These are phyloP conservation scores for Alca torda DNA, from an alignment of 2,797 vertebrate genomes.

Conservation along the genomic window DNA sequence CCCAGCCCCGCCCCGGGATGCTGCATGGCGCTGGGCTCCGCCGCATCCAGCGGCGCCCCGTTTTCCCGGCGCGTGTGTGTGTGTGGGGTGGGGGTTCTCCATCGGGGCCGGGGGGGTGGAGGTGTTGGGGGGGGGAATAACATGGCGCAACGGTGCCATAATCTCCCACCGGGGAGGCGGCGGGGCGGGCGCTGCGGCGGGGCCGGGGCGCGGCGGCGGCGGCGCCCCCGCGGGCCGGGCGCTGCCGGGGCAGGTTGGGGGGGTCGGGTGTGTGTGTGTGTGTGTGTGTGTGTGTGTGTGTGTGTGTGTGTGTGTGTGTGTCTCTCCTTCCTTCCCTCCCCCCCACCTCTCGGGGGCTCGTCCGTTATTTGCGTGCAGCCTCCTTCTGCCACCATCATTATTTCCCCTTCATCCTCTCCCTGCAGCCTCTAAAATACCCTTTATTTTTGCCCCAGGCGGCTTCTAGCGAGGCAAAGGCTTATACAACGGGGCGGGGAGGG, in stretches of 20 bases:
- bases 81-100: too few relatives aligned
- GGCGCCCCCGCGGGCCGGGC: not conserved
- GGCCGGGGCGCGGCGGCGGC: not conserved
- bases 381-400: not conserved
- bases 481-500: conserved; percentile 10
- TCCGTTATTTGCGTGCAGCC: not conserved
- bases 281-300: too few relatives aligned
- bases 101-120: not conserved
- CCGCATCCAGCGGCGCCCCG: not conserved
- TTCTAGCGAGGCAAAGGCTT: conserved; percentile 17
- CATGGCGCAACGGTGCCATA: conserved; percentile 62
- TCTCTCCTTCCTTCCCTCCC: too few relatives aligned
- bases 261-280: not conserved
- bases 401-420: not conserved
- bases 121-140: conserved; percentile 17
- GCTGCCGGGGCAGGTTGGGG: not conserved
- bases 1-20: not conserved
- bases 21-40: not conserved
- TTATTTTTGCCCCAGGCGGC: not conserved
- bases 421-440: not conserved
- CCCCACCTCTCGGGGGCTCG: not conserved
- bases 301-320: too few relatives aligned
- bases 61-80: not conserved
- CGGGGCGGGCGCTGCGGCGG: conserved; percentile 3
- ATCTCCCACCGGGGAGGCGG: conserved; percentile 14